phyloP scores from a whole-genome alignment of 1,140 invertebrate species.

The Drosophila azteca region DNA sequence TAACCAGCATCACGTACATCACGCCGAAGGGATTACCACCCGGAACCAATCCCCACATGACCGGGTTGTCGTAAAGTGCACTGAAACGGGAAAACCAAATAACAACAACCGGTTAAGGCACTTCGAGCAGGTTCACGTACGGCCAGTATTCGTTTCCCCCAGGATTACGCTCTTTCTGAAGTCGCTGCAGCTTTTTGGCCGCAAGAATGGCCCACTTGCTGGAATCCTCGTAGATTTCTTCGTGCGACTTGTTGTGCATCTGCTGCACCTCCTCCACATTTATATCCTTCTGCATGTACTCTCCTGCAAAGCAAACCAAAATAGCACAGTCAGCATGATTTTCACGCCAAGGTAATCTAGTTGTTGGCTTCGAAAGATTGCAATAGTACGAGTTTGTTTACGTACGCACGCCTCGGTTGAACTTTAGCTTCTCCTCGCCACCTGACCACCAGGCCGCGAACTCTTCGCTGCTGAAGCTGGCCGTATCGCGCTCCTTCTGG shows the following conservation, averaged over 20 bases:
- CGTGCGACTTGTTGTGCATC: constrained; percentile 61
- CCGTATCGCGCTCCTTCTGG: constrained; percentile 88
- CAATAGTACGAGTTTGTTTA: constrained; percentile 16
- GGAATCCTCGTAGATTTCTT: constrained; percentile 58
- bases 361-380: constrained; percentile 26
- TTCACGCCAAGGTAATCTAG: neutral
- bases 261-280: constrained; percentile 31
- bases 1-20: constrained; percentile 96
- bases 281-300: constrained; percentile 48
- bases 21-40: constrained; percentile 92
- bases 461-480: constrained; percentile 89
- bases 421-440: constrained; percentile 88
- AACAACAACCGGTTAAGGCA: neutral
- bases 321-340: constrained; percentile 43
- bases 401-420: constrained; percentile 82
- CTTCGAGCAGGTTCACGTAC: constrained; percentile 63
- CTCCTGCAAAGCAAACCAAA: constrained; percentile 26
- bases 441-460: constrained; percentile 92
- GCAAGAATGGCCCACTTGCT: constrained; percentile 88
- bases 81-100: constrained; percentile 11
- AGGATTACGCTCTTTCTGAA: constrained; percentile 88
- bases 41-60: constrained; percentile 84
- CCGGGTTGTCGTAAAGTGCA: constrained; percentile 33
- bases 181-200: constrained; percentile 88
- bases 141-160: constrained; percentile 88